A percentile compares a stretch with the other conserved stretches of the same genome.
These are phyloP conservation scores for Hyposoter didymator DNA, from an alignment of 2,888 invertebrate genomes.

Conservation along the genomic window DNA sequence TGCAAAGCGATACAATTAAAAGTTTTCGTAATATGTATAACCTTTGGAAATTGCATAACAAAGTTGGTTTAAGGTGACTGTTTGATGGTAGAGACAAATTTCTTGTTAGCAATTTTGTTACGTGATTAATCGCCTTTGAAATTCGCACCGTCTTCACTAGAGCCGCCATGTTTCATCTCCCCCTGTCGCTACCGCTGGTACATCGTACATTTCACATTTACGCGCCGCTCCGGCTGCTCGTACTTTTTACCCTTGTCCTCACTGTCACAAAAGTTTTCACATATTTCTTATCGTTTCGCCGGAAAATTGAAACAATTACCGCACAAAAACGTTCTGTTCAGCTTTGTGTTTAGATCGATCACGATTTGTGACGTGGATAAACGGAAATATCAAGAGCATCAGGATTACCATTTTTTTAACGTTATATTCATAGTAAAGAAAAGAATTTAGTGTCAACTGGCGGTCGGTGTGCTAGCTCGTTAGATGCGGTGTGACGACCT, in stretches of 20 bases:
- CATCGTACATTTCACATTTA: neutral
- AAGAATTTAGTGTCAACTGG: too few species aligned
- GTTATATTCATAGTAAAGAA: too few species aligned
- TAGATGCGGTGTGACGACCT: neutral
- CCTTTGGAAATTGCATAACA: conserved; percentile 49
- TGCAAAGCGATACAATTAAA: neutral
- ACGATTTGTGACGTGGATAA: too few species aligned
- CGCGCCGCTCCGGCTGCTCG: neutral
- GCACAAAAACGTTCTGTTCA: neutral
- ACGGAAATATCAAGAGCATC: too few species aligned
- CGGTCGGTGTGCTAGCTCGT: neutral
- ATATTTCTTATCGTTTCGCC: neutral
- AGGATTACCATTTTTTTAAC: too few species aligned
- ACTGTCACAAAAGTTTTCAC: neutral
- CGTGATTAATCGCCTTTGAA: conserved; percentile 73
- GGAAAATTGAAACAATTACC: neutral
- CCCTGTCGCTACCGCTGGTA: neutral
- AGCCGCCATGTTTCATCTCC: conserved; percentile 75
- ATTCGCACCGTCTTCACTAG: conserved; percentile 72
- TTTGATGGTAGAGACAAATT: conserved; percentile 74
- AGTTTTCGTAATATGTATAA: conserved; percentile 43
- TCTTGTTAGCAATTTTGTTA: conserved; percentile 74
- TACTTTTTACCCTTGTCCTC: neutral
- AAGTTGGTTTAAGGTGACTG: conserved; percentile 30
- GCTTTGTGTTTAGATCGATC: too few species aligned